Percentiles rank a stretch among this genome's conserved stretches.
phyloP scores from a whole-genome alignment of 1,140 invertebrate species.

The Cotesia typhae region DNA sequence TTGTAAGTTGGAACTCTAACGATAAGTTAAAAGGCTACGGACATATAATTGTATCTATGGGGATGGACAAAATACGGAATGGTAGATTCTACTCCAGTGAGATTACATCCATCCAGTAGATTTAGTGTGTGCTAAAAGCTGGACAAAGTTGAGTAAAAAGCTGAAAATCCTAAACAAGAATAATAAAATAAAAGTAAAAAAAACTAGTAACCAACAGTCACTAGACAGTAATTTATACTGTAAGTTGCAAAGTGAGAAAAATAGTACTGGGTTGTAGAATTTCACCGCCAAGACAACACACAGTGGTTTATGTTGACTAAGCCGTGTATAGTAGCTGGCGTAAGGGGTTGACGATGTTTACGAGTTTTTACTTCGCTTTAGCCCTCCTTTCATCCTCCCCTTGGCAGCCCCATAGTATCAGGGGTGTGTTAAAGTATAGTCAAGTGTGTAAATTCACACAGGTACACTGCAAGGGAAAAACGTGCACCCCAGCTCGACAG shows the following conservation, averaged over 20 bases:
- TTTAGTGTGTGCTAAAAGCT: background rate
- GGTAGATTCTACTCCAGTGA: no score
- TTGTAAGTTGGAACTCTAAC: no score
- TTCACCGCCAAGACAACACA: slow-evolving; percentile 47
- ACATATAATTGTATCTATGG: no score
- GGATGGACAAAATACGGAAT: slow-evolving; percentile 29
- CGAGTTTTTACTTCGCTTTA: slow-evolving; percentile 46
- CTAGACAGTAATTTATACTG: slow-evolving; percentile 56
- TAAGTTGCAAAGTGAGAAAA: slow-evolving; percentile 64
- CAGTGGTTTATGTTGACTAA: slow-evolving; percentile 47
- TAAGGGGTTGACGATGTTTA: slow-evolving; percentile 52
- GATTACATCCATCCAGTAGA: no score
- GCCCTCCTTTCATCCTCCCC: background rate
- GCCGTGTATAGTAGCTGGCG: slow-evolving; percentile 3
- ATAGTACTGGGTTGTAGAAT: slow-evolving; percentile 54
- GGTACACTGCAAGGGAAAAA: background rate
- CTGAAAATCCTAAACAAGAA: background rate
- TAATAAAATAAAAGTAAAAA: slow-evolving; percentile 2
- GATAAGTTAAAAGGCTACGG: no score
- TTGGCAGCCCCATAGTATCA: no score
- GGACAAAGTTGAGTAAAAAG: background rate
- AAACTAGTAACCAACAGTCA: background rate
- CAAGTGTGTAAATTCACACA: slow-evolving; percentile 10
- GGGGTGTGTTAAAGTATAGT: slow-evolving; percentile 18
- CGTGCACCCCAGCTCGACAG: no score